Evolutionary conservation across 2,113 vertebrate genomes (phyloP).

Genomic region (Uropsilus gracilis): DNA sequence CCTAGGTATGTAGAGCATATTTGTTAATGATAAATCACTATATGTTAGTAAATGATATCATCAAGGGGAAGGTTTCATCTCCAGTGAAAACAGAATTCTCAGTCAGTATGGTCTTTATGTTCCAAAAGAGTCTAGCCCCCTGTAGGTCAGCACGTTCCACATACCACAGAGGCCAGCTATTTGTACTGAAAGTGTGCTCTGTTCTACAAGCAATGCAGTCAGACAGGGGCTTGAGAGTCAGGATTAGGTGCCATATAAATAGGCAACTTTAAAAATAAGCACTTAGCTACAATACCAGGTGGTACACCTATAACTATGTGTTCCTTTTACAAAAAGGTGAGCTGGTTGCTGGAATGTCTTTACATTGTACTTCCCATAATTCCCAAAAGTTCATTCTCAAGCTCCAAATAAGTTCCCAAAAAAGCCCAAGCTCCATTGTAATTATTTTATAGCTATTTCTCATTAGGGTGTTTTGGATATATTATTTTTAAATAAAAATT

Average conservation of each 20-base stretch:
- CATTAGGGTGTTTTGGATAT: neutral
- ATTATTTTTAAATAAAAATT: constrained; percentile 37
- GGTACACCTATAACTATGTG: neutral
- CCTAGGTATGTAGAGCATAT: neutral
- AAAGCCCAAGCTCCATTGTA: too few species aligned
- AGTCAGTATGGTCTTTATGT: neutral
- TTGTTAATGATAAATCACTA: too few species aligned
- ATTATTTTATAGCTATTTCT: neutral
- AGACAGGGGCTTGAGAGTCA: neutral
- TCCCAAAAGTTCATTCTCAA: neutral
- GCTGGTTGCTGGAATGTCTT: neutral
- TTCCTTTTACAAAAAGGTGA: constrained; percentile 25
- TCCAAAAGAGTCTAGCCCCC: neutral
- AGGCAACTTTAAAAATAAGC: neutral
- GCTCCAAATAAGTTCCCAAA: neutral
- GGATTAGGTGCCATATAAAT: neutral
- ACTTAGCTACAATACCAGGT: neutral
- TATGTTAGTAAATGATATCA: neutral
- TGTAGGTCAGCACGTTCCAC: neutral
- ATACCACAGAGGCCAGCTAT: neutral
- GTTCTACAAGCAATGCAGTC: neutral
- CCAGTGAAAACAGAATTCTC: neutral
- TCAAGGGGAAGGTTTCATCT: neutral
- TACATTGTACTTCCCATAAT: neutral
- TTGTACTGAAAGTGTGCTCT: neutral